Evolutionary conservation across 2,113 vertebrate species (phyloP).

Genomic region (Rhizomys pruinosus): DNA sequence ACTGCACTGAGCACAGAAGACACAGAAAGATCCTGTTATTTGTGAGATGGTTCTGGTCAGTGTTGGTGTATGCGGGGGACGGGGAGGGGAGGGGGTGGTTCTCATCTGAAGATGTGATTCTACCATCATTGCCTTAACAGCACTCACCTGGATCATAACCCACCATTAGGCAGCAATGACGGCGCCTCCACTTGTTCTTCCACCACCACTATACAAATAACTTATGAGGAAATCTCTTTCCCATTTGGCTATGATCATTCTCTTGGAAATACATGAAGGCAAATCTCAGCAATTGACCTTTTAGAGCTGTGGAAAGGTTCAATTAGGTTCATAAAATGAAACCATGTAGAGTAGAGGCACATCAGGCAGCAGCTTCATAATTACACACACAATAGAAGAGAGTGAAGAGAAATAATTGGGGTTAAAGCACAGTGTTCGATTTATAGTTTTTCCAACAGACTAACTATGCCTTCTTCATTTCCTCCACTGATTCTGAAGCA

Average conservation of each 20-base stretch:
- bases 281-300: conserved; percentile 50
- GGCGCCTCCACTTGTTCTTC: neutral
- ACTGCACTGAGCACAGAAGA: neutral
- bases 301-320: neutral
- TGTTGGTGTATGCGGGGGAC: too few relatives aligned
- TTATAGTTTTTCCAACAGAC: neutral
- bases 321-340: conserved; percentile 41
- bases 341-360: neutral
- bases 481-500: neutral
- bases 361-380: neutral
- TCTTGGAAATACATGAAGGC: neutral
- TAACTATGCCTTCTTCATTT: neutral
- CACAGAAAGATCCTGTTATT: neutral
- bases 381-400: neutral
- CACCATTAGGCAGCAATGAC: neutral
- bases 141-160: neutral
- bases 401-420: conserved; percentile 14
- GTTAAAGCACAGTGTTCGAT: neutral
- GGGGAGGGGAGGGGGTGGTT: too few relatives aligned
- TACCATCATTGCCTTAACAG: neutral
- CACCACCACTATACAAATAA: neutral
- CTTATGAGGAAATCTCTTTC: neutral
- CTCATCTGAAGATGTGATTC: neutral
- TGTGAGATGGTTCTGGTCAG: neutral
- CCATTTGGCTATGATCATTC: neutral